Conservation (phyloP, 2,888 invertebrate species). For the Drosophila eohydei region DNA sequence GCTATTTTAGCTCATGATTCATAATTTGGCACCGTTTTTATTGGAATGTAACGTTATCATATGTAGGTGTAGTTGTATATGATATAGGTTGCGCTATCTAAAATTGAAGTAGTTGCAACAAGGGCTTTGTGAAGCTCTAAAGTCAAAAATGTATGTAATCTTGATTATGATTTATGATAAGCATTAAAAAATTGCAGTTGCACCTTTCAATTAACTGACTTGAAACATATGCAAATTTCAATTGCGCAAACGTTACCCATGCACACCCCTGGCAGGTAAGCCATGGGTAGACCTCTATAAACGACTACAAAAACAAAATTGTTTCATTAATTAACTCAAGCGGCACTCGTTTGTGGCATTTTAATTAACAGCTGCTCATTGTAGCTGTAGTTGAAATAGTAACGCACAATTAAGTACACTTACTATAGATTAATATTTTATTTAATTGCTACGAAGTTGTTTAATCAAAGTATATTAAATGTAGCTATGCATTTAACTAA, state of each 20-base stretch:
- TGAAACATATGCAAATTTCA: slow-evolving; percentile 27
- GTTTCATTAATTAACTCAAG: slow-evolving; percentile 67
- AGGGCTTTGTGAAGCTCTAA: background rate
- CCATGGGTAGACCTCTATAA: slow-evolving; percentile 1
- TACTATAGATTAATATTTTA: background rate
- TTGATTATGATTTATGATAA: background rate
- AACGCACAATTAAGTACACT: slow-evolving; percentile 20
- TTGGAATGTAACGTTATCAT: slow-evolving; percentile 43
- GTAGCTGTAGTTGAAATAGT: slow-evolving; percentile 1
- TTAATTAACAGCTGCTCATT: slow-evolving; percentile 57
- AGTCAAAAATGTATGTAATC: background rate
- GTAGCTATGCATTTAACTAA: background rate
- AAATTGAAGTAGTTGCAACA: slow-evolving; percentile 8
- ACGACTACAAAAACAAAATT: slow-evolving; percentile 10
- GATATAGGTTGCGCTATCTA: slow-evolving; percentile 46
- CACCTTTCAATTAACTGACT: slow-evolving; percentile 38
- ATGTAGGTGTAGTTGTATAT: slow-evolving; percentile 6
- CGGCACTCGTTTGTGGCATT: slow-evolving; percentile 51
- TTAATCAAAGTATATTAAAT: slow-evolving; percentile 8
- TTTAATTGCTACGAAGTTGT: background rate
- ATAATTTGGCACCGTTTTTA: slow-evolving; percentile 33
- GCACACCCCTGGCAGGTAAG: slow-evolving; percentile 16
- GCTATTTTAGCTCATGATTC: slow-evolving; percentile 31
- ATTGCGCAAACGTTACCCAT: background rate
- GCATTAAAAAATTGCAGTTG: background rate